Evolutionary conservation across 35 echinoderm and acorn worm genomes (phyloP), one percentile per base, ranked within the genome.

Genomic region (Nesometra sesokonis): DNA sequence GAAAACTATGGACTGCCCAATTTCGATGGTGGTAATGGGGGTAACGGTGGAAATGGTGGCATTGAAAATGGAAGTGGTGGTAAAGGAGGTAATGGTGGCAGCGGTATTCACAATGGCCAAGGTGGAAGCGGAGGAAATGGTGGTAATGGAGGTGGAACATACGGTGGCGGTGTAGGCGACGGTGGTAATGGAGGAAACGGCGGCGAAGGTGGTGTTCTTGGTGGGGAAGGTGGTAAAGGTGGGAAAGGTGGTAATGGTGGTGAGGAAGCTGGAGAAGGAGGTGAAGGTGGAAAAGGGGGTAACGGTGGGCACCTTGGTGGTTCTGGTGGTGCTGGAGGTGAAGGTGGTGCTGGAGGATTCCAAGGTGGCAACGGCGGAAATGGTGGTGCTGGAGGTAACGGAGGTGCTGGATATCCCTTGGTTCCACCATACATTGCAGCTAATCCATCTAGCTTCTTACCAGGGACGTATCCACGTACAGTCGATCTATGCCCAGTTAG

Each of bases 211-310:
- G 84, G 37, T 85, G 84, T 34, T 46, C 35, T n/a, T 57, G 84
- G 30, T 30, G 37, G 84, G 30, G 39, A 76, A 23, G 84, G 37
- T 85, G 84, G 47, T 31, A n/a, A 19, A 8, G 32, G 47, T 35
- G 46, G 32, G 27, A 19, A 34, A 3, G 84, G 32, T 76, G 84
- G 47, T 47, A 46, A 35, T 34, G 84, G 47, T 31, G 84, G 40
- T 86, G 84, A 76, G 27, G 33, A 77, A 3, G 84, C 13, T 34
- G 84, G 47, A 31, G 84, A 35, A 30, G 84, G 47, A 30, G 84
- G 40, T 86, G 46, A 76, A 38, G 84, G 84, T 86, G 84, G 47
- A 38, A 47, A 19, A 31, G 84, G 47, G 30, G 84, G 84, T 86
- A 47, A 86, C 46, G 84, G 84, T 57, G 84, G 52, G 23, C 52